Base-by-base conservation (phyloP, 1,140 invertebrate species). In the Subanguina moxae region DNA sequence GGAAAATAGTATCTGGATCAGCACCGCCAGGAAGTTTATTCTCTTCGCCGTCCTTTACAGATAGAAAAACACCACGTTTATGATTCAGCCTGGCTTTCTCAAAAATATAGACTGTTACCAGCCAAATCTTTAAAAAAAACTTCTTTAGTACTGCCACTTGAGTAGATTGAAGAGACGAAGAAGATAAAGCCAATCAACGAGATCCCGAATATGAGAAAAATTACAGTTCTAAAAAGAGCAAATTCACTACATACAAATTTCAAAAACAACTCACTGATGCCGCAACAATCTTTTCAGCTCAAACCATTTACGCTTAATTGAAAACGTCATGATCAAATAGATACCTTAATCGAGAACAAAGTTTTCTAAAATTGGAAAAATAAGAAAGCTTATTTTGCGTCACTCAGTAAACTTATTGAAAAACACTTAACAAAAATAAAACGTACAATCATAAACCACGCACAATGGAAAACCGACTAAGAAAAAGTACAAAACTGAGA, bases 1-100 rank as follows among this genome's bases (percentile, higher is more conserved):
- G 71, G 46, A 83, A 72, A 28, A 82, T 38, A 1, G 75, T 75
- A n/a, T 74, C 68, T 9, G 78, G 75, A 73, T 80, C 79, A 7
- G 58, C 52, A 57, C 56, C 67, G 17, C 81, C 81, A 27, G 79
- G 72, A 8, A 80, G 59, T 23, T 78, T 69, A 9, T 30, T 59
- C 15, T 38, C 11, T 3, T 38, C 48, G 23, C 23, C 23, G 8
- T 68, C 52, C 19, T 58, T 63, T 17, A 28, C 27, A 3, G 30
- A 25, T 21, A 21, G 15, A 21, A 17, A 27, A 25, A 25, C 38
- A 21, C 9, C 25, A 27, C 32, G 8, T 5, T 28, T 28, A 28
- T 21, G 25, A 17, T 1, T n/a, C 23, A 21, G 38, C 28, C 15
- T 15, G 42, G 17, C 32, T 73, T 19, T 21, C 23, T 38, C 11